These are phyloP conservation scores for Todiramphus saurophagus DNA, from an alignment of 2,113 vertebrate species.

Conservation along the genomic window DNA sequence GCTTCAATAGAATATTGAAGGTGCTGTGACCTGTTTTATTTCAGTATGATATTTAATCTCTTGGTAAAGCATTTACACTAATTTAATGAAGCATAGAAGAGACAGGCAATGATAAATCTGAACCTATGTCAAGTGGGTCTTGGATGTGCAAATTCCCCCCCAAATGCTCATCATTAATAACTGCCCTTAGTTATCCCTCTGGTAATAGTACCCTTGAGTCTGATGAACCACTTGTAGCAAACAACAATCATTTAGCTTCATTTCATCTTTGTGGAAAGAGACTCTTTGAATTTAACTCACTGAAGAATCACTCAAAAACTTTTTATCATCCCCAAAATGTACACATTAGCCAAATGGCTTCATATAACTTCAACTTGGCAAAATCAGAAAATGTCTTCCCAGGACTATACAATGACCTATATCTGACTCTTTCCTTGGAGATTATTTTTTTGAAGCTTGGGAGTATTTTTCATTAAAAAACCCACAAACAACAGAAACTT, in stretches of 20 bases:
- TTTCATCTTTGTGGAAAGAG: background rate
- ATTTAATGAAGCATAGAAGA: conserved; percentile 5
- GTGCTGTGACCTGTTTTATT: background rate
- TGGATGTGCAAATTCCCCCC: background rate
- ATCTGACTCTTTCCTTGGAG: background rate
- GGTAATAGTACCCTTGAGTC: background rate
- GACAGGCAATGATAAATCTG: background rate
- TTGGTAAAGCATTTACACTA: background rate
- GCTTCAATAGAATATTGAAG: background rate
- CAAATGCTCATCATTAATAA: conserved; percentile 1
- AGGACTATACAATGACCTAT: background rate
- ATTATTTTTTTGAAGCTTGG: background rate
- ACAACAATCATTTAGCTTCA: background rate
- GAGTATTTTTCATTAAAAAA: background rate
- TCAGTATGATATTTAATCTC: background rate
- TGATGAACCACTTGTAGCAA: background rate
- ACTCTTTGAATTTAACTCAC: background rate
- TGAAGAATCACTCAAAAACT: background rate
- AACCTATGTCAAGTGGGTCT: background rate
- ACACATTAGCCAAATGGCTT: background rate
- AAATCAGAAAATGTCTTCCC: background rate
- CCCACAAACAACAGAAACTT: background rate
- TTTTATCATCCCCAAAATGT: background rate
- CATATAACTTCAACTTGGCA: background rate
- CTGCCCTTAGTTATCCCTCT: background rate